Conservation (phyloP, 2,888 invertebrate species). For the Bellardia pandia region DNA sequence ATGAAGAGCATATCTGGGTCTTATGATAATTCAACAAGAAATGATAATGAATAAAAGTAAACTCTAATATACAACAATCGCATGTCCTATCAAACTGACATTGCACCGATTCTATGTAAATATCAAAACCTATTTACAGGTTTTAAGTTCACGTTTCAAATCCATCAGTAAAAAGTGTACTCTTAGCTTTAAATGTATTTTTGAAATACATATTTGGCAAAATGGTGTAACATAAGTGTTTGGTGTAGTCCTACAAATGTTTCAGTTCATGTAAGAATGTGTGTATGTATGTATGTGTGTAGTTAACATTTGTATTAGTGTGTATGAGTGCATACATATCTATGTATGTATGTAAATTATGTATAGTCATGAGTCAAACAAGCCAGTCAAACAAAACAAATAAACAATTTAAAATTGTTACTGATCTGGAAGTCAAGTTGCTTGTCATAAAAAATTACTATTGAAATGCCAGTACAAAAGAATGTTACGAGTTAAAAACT, state of each 20-base stretch:
- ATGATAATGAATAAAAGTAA: too few relatives aligned
- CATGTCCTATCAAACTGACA: too few relatives aligned
- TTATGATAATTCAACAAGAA: too few relatives aligned
- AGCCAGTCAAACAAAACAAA: conserved; percentile 75
- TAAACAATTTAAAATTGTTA: conserved; percentile 76
- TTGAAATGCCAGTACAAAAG: conserved; percentile 78
- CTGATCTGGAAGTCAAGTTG: conserved; percentile 84
- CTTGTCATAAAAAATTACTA: conserved; percentile 83
- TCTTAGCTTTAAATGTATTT: too few relatives aligned
- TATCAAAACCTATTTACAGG: too few relatives aligned
- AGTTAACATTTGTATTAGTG: not conserved
- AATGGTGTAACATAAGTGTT: not conserved
- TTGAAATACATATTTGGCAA: too few relatives aligned
- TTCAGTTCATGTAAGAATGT: not conserved
- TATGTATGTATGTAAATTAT: conserved; percentile 47
- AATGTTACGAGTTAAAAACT: conserved; percentile 60
- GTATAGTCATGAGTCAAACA: conserved; percentile 73
- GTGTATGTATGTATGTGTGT: not conserved
- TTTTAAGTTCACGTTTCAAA: too few relatives aligned
- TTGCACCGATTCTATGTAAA: too few relatives aligned
- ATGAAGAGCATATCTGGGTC: too few relatives aligned
- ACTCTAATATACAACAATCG: too few relatives aligned
- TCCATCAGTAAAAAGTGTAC: too few relatives aligned
- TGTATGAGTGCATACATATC: conserved; percentile 33
- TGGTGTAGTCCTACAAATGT: conserved; percentile 14